Evolutionary conservation across 1,140 invertebrate genomes (phyloP), one percentile per base, ranked within the genome.

Genomic region (Drosophila biarmipes): DNA sequence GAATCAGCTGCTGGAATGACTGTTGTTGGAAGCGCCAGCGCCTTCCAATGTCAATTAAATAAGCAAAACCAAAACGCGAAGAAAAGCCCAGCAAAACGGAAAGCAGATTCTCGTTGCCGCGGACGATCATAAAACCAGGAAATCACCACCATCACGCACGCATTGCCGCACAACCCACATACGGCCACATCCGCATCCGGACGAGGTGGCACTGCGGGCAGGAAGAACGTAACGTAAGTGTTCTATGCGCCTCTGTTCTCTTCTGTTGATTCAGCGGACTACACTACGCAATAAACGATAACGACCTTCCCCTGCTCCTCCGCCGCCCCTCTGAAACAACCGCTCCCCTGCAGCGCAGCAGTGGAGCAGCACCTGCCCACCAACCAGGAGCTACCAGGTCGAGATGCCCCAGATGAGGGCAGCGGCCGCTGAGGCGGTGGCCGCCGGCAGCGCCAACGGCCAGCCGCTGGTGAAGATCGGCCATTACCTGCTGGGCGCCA

Each of bases 391-490:
- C 34, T 45, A 15, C n/a, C 49, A 40, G 73, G 42, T 12, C 31
- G 38, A 35, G 5, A 91, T 91, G 90, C 90, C 90, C 58, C 87
- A 91, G 42, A 61, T 72, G 63, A 79, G 90, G 63, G 75, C 81
- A 34, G 85, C 80, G 40, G 80, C 86, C 62, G 90, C 86, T 48
- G 80, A 91, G 35, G 90, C 81, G 37, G 90, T 78, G 34, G 68
- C 76, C 29, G 80, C 67, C 21, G 77, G 80, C 48, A 74, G 48
- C 11, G 55, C 43, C 27, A 82, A 73, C 10, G 89, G 80, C 0
- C 91, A 92, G 81, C 97, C 97, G 45, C 95, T 97, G 66, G 96
- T 98, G 4, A 98, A 98, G 92, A 98, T 98, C 91, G 97, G 97
- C 0, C 97, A 98, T 92, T 98, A 98, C 91, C 96, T 96, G 27